Conservation (phyloP, 2,113 vertebrate genomes). For the Dissostichus mawsoni region DNA sequence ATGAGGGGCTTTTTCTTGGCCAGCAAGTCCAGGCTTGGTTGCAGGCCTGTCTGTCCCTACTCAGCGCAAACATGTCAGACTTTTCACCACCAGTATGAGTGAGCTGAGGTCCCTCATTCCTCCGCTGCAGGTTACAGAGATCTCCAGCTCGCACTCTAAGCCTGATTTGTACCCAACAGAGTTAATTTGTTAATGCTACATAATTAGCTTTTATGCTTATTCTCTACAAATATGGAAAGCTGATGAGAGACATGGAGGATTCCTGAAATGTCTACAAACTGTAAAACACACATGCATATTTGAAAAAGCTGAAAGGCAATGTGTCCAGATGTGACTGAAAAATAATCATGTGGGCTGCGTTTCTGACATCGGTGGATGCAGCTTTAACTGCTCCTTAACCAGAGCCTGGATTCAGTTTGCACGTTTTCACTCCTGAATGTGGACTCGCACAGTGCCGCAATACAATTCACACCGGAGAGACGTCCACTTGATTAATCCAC, state of each 20-base stretch:
- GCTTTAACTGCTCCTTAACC: constrained; percentile 58
- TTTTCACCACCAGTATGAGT: constrained; percentile 76
- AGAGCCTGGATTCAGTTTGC: constrained; percentile 53
- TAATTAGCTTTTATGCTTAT: constrained; percentile 60
- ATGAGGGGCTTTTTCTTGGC: constrained; percentile 79
- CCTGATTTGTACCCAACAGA: constrained; percentile 39
- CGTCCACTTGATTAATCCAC: constrained; percentile 72
- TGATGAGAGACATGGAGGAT: constrained; percentile 54
- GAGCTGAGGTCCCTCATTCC: constrained; percentile 54
- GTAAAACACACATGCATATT: constrained; percentile 38
- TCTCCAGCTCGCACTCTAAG: constrained; percentile 36
- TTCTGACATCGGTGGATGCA: constrained; percentile 56
- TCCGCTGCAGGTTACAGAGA: constrained; percentile 48
- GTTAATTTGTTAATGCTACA: constrained; percentile 52
- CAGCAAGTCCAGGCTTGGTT: constrained; percentile 84
- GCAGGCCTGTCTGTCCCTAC: constrained; percentile 76
- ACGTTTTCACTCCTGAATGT: constrained; percentile 44
- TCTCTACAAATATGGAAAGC: constrained; percentile 53
- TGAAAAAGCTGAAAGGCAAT: constrained; percentile 46
- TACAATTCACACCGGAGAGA: constrained; percentile 63
- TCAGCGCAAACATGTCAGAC: constrained; percentile 81
- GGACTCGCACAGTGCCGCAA: constrained; percentile 48
- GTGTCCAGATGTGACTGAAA: constrained; percentile 67
- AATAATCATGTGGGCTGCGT: constrained; percentile 60
- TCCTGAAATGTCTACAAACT: constrained; percentile 35